Evolutionary conservation across 2,888 invertebrate species (phyloP), one percentile per base, ranked within the genome.

Genomic region (Epirrita christyi): DNA sequence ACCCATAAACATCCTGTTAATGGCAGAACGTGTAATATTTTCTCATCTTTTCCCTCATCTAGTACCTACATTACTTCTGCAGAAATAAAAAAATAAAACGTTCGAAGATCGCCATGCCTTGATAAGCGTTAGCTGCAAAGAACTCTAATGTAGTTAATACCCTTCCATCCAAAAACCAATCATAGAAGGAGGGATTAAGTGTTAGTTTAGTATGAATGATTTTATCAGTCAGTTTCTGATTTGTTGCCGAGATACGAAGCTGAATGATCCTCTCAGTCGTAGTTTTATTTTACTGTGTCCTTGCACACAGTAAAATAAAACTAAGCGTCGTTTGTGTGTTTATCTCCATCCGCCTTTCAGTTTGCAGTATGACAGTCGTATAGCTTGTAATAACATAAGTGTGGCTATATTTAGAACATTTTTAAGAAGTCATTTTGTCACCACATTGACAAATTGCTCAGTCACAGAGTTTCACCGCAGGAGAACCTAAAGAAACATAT

Each of bases 31-130:
- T 50, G 80, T 78, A 80, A 85, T 86, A 87, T 83, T 86, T 85
- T 83, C 85, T 80, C 76, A 87, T 83, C 86, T 85, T 83, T 84
- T 80, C 76, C 76, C 76, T 84, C 83, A 83, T 88, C 83, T 21
- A 21, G 21, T 2, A n/a, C n/a, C n/a, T 85, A 81, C 86, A 86
- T 86, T 83, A 86, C 83, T 85, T 83, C 83, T 84, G 85, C 83
- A 86, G 87, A 88, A 88, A 88, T 86, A 86, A 87, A 85, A 83
- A 85, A 86, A 86, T n/a, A n/a, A 84, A 84, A 82, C 83, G 76
- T 78, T 80, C 81, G 75, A 76, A 79, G 86, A 86, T 87, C 75
- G 82, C 83, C 72, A 76, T 71, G 75, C 67, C 71, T 71, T 73
- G 88, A 89, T 90, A 88, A 83, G 76, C 73, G 72, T 69, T 67